Evolutionary conservation across 1,140 invertebrate genomes (phyloP).

Genomic region (Pogonus chalceus): DNA sequence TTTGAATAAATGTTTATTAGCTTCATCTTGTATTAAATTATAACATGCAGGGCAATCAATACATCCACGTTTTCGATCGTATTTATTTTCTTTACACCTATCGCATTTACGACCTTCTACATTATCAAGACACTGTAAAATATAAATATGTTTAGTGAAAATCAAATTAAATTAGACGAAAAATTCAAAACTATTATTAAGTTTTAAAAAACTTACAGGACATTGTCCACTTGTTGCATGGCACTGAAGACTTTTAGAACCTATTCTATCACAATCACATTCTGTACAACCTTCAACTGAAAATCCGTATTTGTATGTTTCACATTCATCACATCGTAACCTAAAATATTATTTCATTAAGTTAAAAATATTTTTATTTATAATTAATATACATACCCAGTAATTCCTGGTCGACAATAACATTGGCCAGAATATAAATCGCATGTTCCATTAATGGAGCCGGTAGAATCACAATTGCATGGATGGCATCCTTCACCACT

Average conservation of each 20-base stretch:
- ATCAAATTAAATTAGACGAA: too few species aligned
- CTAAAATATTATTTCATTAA: constrained; percentile 28
- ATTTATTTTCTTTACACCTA: constrained; percentile 87
- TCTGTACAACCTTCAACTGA: constrained; percentile 70
- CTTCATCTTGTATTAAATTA: constrained; percentile 81
- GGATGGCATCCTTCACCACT: constrained; percentile 75
- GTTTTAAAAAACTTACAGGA: constrained; percentile 40
- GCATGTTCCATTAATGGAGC: constrained; percentile 75
- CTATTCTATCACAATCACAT: constrained; percentile 83
- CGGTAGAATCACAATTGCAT: constrained; percentile 79
- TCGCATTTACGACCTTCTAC: constrained; percentile 87
- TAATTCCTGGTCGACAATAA: constrained; percentile 73
- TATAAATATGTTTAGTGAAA: constrained; percentile 1
- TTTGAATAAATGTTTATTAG: constrained; percentile 64
- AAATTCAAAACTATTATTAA: neutral
- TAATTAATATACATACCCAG: constrained; percentile 44
- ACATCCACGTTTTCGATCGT: constrained; percentile 74
- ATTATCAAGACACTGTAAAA: constrained; percentile 65
- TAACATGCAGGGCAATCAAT: constrained; percentile 88
- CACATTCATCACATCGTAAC: constrained; percentile 72
- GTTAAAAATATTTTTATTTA: neutral
- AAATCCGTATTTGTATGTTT: constrained; percentile 81
- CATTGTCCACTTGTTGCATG: constrained; percentile 68
- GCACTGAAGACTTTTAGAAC: constrained; percentile 76
- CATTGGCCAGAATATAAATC: constrained; percentile 75